A percentile compares a stretch with the other conserved stretches of the same genome.
Evolutionary conservation across 1,140 invertebrate species (phyloP).

Genomic region (Hermatobates lingyangjiaoensis): DNA sequence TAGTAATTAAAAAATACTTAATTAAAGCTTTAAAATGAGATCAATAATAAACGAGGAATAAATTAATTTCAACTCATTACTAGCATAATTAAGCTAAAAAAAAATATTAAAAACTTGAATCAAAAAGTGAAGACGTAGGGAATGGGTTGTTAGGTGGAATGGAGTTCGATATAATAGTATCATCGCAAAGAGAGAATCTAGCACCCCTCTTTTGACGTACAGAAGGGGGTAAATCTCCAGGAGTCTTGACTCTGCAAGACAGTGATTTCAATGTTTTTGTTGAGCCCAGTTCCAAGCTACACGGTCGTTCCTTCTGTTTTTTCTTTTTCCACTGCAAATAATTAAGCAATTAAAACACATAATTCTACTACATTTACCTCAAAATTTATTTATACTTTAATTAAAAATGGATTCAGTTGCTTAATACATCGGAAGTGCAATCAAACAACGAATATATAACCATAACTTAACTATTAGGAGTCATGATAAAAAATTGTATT

Average conservation of each 20-base stretch:
- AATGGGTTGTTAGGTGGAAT: not conserved
- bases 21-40: too few relatives aligned
- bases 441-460: too few relatives aligned
- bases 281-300: not conserved
- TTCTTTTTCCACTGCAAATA: too few relatives aligned
- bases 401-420: constrained; percentile 19
- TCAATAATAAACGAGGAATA: too few relatives aligned
- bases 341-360: too few relatives aligned
- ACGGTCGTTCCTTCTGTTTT: not conserved
- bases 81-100: too few relatives aligned
- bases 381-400: constrained; percentile 21
- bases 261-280: constrained; percentile 42
- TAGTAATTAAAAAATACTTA: too few relatives aligned
- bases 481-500: too few relatives aligned
- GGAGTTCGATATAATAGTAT: constrained; percentile 48
- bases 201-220: constrained; percentile 41
- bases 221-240: constrained; percentile 55
- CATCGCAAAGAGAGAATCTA: constrained; percentile 66
- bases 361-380: not conserved
- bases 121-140: not conserved
- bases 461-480: too few relatives aligned
- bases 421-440: too few relatives aligned
- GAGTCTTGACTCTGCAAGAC: constrained; percentile 56
- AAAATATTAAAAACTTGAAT: not conserved
- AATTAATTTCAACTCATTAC: too few relatives aligned